phyloP scores from a whole-genome alignment of 2,888 invertebrate species.

The Meghimatium bilineatum region DNA sequence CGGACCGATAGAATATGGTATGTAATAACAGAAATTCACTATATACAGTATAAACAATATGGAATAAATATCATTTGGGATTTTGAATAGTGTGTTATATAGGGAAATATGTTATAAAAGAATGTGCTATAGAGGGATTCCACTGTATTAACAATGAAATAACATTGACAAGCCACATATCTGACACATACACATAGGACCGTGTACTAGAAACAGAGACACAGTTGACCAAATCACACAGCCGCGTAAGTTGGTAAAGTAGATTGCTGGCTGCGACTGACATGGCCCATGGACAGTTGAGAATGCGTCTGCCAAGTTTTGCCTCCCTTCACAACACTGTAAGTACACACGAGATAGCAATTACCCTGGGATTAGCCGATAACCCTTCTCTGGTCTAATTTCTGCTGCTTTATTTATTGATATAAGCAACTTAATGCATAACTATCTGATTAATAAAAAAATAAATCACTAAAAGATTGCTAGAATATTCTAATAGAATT shows the following conservation, averaged over 20 bases:
- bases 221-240: constrained; percentile 29
- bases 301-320: constrained; percentile 47
- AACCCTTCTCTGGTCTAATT: no score
- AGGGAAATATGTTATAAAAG: no score
- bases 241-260: constrained; percentile 37
- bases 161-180: not conserved
- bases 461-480: no score
- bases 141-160: not conserved
- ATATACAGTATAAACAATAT: no score
- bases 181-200: not conserved
- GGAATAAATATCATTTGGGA: no score
- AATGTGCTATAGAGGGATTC: no score
- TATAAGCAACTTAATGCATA: no score
- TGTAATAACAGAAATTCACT: no score
- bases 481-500: no score
- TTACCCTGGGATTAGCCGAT: not conserved
- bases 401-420: not conserved
- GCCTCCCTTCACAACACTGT: constrained; percentile 47
- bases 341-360: constrained; percentile 19
- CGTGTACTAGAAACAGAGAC: constrained; percentile 6
- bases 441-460: no score
- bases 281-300: constrained; percentile 24
- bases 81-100: no score
- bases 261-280: constrained; percentile 34
- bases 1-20: no score